Evolutionary conservation across 2,113 vertebrate genomes (phyloP).

Genomic region (Tretioscincus oriximinensis): DNA sequence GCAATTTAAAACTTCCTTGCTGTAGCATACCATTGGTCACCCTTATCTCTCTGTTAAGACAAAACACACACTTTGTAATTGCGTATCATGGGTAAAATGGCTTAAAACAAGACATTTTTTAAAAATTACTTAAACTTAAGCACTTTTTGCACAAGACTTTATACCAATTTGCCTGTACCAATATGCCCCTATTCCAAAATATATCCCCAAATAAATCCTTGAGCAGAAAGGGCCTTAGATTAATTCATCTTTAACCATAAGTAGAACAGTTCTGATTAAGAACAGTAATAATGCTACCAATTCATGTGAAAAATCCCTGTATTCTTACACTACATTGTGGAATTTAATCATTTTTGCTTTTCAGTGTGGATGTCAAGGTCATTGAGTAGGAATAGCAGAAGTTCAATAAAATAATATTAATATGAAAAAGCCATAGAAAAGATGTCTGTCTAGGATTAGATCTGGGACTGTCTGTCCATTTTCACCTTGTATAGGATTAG

Average conservation of each 20-base stretch:
- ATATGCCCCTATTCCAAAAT: no score
- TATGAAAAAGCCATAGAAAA: slow-evolving; percentile 56
- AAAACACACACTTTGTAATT: slow-evolving; percentile 26
- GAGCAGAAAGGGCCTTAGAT: background rate
- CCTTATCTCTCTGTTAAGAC: slow-evolving; percentile 30
- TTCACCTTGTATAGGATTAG: no score
- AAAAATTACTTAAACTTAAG: no score
- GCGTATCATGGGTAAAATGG: no score
- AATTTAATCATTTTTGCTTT: slow-evolving; percentile 85
- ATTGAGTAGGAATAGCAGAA: slow-evolving; percentile 76
- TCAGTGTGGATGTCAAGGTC: slow-evolving; percentile 79
- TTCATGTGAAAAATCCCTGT: slow-evolving; percentile 80
- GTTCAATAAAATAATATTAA: slow-evolving; percentile 74
- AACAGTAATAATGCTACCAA: slow-evolving; percentile 57
- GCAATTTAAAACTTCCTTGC: background rate
- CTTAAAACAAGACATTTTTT: no score
- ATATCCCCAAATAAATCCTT: no score
- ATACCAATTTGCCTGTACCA: no score
- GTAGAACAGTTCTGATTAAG: slow-evolving; percentile 62
- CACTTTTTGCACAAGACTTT: no score
- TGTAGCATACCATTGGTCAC: background rate
- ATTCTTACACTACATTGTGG: slow-evolving; percentile 70
- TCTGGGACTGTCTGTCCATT: no score
- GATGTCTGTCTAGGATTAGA: slow-evolving; percentile 13
- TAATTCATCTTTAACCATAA: slow-evolving; percentile 45